Conservation (phyloP, 2,888 invertebrate genomes). For the Aphrophora alni region DNA sequence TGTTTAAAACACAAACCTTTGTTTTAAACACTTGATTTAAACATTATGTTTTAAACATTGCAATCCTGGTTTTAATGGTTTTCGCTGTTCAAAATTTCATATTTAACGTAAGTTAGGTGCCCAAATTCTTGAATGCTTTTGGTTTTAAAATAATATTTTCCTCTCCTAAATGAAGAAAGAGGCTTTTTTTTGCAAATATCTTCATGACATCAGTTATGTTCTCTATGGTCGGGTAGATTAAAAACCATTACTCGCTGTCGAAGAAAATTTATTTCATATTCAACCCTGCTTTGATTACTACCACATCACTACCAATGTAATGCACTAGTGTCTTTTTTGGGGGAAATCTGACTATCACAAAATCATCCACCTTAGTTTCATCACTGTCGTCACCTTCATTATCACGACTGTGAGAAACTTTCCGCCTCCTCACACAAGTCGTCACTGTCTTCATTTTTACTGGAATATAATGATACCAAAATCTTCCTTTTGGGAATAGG, state of each 20-base stretch:
- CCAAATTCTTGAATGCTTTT: not conserved
- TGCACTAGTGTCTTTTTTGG: no score
- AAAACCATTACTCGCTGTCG: not conserved
- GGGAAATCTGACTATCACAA: not conserved
- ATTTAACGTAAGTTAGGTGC: no score
- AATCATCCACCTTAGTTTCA: not conserved
- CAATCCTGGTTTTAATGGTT: no score
- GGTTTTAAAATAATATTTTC: not conserved
- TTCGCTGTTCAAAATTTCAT: no score
- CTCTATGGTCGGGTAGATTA: not conserved
- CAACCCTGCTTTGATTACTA: not conserved
- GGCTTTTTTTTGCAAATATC: not conserved
- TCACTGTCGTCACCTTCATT: not conserved
- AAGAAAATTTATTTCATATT: not conserved
- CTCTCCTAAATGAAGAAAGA: slow-evolving; percentile 3
- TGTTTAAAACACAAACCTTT: no score
- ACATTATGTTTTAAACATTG: no score
- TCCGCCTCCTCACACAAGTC: slow-evolving; percentile 13
- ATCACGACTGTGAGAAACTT: not conserved
- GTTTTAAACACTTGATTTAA: no score
- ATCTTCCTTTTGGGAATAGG: slow-evolving; percentile 13
- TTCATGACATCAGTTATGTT: not conserved
- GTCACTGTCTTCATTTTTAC: not conserved
- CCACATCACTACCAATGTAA: not conserved
- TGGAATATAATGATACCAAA: not conserved